Evolutionary conservation across 2,888 invertebrate genomes (phyloP).

Genomic region (Bedellia somnulentella): DNA sequence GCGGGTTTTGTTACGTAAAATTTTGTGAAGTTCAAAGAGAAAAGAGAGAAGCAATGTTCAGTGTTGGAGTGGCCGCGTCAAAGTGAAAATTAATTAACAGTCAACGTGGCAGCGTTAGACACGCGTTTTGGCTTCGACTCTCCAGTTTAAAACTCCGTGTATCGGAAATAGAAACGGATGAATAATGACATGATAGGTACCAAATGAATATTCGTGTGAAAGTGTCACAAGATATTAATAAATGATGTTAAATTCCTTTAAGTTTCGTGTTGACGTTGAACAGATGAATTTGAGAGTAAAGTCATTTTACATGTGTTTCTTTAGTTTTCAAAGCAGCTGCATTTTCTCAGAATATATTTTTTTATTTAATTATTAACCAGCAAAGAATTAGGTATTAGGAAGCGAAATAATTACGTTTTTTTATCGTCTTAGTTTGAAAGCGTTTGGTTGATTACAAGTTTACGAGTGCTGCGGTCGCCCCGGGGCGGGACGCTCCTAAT

Average conservation of each 20-base stretch:
- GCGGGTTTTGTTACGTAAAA: no score
- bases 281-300: no score
- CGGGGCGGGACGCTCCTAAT: slow-evolving; percentile 45
- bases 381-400: no score
- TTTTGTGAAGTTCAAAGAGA: no score
- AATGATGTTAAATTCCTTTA: slow-evolving; percentile 19
- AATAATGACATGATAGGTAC: slow-evolving; percentile 39
- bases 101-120: slow-evolving; percentile 22
- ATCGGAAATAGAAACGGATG: slow-evolving; percentile 48
- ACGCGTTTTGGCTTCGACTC: slow-evolving; percentile 33
- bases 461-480: slow-evolving; percentile 37
- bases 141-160: slow-evolving; percentile 43
- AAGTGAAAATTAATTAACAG: slow-evolving; percentile 42
- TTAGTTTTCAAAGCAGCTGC: no score
- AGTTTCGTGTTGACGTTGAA: neutral
- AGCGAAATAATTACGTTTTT: no score
- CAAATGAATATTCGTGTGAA: slow-evolving; percentile 45
- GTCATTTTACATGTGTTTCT: no score
- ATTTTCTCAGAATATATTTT: no score
- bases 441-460: slow-evolving; percentile 22
- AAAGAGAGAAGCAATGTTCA: no score
- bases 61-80: no score
- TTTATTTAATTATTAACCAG: no score
- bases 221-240: slow-evolving; percentile 41
- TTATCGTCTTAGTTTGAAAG: slow-evolving; percentile 12